These are phyloP conservation scores for Drosophila nigritarsus DNA, from an alignment of 2,888 invertebrate genomes.

Conservation along the genomic window DNA sequence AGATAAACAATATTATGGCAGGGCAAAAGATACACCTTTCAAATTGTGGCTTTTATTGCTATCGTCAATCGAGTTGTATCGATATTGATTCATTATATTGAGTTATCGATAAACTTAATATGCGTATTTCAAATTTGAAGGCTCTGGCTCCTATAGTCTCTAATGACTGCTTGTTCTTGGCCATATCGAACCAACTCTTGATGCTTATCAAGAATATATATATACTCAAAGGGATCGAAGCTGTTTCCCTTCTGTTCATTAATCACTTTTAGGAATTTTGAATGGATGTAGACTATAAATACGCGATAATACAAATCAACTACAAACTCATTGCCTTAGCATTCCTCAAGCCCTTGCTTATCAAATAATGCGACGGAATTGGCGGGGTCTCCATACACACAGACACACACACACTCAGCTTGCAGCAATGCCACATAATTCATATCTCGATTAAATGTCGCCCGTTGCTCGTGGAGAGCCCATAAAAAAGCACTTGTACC, in stretches of 20 bases:
- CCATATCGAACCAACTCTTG: too few species aligned
- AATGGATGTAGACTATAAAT: neutral
- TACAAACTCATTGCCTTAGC: neutral
- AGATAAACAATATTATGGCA: too few species aligned
- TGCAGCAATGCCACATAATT: conserved; percentile 19
- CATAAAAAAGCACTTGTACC: conserved; percentile 56
- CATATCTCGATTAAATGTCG: conserved; percentile 17
- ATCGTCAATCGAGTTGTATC: neutral
- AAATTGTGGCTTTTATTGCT: neutral
- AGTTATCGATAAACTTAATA: neutral
- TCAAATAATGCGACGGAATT: conserved; percentile 12
- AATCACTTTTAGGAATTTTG: neutral
- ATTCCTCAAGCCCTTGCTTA: conserved; percentile 10
- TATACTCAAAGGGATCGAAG: neutral
- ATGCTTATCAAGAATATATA: neutral
- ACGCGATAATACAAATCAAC: neutral
- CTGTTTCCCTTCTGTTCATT: neutral
- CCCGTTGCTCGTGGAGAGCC: conserved; percentile 33
- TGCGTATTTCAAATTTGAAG: neutral
- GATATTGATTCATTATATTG: neutral
- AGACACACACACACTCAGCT: neutral
- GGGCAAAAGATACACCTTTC: neutral
- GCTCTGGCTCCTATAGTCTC: neutral
- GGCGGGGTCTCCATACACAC: neutral
- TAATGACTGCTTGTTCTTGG: too few species aligned